These are phyloP conservation scores for Cataglyphis rosenhaueri DNA, from an alignment of 2,888 invertebrate genomes.

Conservation along the genomic window DNA sequence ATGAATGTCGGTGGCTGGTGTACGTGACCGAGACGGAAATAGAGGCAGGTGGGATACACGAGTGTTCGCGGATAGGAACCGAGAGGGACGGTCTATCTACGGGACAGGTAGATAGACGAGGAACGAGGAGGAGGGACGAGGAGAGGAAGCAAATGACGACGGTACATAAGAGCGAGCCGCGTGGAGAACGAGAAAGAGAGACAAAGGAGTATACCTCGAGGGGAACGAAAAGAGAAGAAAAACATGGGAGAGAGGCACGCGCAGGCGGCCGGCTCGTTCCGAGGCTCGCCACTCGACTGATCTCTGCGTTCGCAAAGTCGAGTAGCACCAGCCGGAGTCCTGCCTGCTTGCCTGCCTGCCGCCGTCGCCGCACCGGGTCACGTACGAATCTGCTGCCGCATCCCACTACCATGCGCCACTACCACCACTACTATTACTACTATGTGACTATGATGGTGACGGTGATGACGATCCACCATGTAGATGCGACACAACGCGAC, in stretches of 20 bases:
- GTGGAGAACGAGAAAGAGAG: conserved; percentile 2
- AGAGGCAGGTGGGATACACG: conserved; percentile 45
- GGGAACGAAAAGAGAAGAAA: conserved; percentile 1
- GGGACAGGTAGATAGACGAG: neutral
- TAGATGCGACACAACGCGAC: conserved; percentile 13
- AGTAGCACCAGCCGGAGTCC: conserved; percentile 72
- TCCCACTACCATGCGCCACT: conserved; percentile 66
- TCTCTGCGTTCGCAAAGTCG: conserved; percentile 75
- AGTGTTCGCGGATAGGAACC: neutral
- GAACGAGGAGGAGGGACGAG: conserved; percentile 1
- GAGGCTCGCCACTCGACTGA: conserved; percentile 75
- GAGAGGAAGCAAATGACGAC: conserved; percentile 18
- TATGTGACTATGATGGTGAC: neutral
- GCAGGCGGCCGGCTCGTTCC: conserved; percentile 64
- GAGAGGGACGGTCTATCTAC: conserved; percentile 16
- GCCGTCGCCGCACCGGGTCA: conserved; percentile 68
- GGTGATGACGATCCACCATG: neutral
- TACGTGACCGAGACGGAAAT: conserved; percentile 46
- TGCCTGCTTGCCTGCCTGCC: conserved; percentile 24
- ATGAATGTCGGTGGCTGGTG: conserved; percentile 11
- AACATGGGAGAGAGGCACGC: conserved; percentile 43
- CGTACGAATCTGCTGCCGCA: conserved; percentile 72
- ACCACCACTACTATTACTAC: conserved; percentile 2
- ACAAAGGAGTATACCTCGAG: neutral
- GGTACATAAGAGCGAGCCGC: conserved; percentile 10